Base-by-base conservation (phyloP, 2,113 vertebrate genomes). In the Eulacestoma nigropectus region DNA sequence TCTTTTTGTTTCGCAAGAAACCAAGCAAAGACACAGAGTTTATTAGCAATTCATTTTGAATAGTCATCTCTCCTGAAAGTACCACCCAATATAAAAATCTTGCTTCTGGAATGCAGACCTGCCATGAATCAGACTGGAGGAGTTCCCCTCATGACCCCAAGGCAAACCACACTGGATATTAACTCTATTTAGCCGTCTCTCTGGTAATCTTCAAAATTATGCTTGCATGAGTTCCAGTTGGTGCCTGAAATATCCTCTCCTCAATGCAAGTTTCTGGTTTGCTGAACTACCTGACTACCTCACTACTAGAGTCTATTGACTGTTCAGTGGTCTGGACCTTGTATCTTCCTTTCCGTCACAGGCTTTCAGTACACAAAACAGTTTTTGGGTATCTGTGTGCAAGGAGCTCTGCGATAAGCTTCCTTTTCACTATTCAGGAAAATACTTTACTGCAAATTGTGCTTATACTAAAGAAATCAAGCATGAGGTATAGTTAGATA, bases 91-190 rank as follows among this genome's bases (percentile, higher is more conserved):
- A 74, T 29, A 76, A 88, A 88, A 92, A 59, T 80, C 70, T 33
- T 50, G 15, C 25, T 93, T 95, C 75, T 94, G 93, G 89, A 97
- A 96, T 87, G 60, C 6, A 46, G 16, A 91, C 91, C 77, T 94
- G 65, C 80, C 12, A 3, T 90, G 89, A 96, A 89, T 91, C 62
- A 57, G 6, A 15, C 39, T 53, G 46, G 59, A 90, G 83, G 87
- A 90, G 69, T 88, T 90, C 49, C 33, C 65, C 21, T 77, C 13
- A 22, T 7, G 21, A 75, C 35, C 56, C 44, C 46, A 11, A 83
- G 86, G 81, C 77, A 83, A 94, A 89, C 74, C 42, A 56, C 42
- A 37, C 33, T 73, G 62, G 39, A 39, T 95, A 70, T 41, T 55
- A 37, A 73, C 55, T 80, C 83, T 83, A 33, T 41, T 47, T 21